Evolutionary conservation across 2,888 invertebrate species (phyloP).

Genomic region (Calameuta filiformis): DNA sequence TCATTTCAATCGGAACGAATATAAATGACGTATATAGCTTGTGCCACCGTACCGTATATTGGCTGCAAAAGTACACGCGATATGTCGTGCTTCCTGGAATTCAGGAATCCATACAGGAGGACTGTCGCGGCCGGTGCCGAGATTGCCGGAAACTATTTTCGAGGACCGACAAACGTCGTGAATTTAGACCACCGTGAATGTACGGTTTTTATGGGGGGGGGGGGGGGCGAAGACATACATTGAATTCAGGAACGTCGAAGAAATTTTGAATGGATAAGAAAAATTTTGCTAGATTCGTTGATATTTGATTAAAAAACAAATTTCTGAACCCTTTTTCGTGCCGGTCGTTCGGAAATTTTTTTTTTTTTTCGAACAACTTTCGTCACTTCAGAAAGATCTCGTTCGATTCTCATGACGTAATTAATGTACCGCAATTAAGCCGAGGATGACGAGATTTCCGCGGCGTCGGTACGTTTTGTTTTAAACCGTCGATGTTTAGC

Average conservation of each 20-base stretch:
- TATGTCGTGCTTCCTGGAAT: background rate
- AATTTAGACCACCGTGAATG: background rate
- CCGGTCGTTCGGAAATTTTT: background rate
- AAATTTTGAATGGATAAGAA: too few species aligned
- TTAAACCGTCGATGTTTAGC: constrained; percentile 61
- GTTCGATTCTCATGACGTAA: constrained; percentile 39
- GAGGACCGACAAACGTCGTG: background rate
- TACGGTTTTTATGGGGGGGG: background rate
- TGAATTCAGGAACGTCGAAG: background rate
- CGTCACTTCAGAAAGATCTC: background rate
- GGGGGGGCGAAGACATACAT: too few species aligned
- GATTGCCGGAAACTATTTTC: background rate
- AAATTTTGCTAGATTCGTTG: too few species aligned
- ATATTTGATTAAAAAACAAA: too few species aligned
- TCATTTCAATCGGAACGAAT: background rate
- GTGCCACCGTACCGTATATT: background rate
- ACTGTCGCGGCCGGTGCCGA: background rate
- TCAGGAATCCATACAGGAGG: background rate
- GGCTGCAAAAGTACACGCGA: background rate
- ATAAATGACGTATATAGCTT: background rate
- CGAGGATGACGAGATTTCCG: constrained; percentile 55
- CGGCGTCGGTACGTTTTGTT: constrained; percentile 61
- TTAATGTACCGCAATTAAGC: constrained; percentile 64
- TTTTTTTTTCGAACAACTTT: background rate
- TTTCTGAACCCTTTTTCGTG: background rate